Base-by-base conservation (phyloP, 1,140 invertebrate species). In the Camponotus floridanus region DNA sequence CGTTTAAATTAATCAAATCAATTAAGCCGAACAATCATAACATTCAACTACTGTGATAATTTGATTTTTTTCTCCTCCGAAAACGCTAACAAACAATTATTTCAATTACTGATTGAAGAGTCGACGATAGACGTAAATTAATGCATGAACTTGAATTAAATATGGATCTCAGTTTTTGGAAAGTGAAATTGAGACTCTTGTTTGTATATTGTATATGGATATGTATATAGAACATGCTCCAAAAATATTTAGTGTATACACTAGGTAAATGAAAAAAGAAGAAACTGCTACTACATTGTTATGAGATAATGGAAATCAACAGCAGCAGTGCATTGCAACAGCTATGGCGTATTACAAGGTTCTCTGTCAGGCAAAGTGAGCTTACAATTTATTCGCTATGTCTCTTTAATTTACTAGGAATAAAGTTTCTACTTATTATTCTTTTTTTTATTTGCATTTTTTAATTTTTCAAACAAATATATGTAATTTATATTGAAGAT, bases 61-160 rank as follows among this genome's bases (percentile, higher is more conserved):
- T 26, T 26, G 26, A 26, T 59, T 21, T 55, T 55, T n/a, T 36
- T 39, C 18, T 18, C 13, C 18, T 51, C 18, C 68, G 18, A 36
- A 7, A 81, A 9, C 73, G 87, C 86, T 80, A 79, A 85, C 74
- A 91, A 91, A 91, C 87, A 88, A 89, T 91, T 85, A 70, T 42
- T 91, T 88, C 86, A 73, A 91, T 92, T 86, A 93, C 93, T 94
- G 92, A 92, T 95, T 94, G 94, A 94, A 92, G 94, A 94, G 94
- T 95, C 94, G 94, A 92, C 94, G 94, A 95, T 95, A 95, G 94
- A 94, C 94, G 93, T 94, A 84, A 88, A 86, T 86, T 70, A 76
- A 88, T 90, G 86, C 78, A 86, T 88, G 45, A 90, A 86, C 36
- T 87, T 78, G 62, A 31, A 79, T 73, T 76, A 81, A 87, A 87